phyloP scores from a whole-genome alignment of 2,888 invertebrate species.

The Dendrolimus pini region DNA sequence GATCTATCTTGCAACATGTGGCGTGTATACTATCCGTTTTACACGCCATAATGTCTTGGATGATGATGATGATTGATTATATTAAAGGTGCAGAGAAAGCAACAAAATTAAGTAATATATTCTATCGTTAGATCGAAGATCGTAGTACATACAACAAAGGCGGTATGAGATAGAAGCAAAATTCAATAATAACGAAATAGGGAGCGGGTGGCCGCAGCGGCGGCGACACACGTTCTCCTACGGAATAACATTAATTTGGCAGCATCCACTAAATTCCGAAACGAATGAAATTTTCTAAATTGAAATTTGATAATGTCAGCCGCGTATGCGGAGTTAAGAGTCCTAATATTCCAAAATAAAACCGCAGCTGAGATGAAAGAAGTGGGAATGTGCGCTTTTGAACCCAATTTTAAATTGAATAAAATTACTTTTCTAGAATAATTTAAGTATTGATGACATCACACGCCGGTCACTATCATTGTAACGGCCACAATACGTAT shows the following conservation, averaged over 20 bases:
- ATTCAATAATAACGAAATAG: slow-evolving; percentile 65
- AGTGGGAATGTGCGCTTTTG: no score
- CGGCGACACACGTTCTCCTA: slow-evolving; percentile 22
- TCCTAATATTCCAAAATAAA: no score
- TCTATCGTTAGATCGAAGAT: slow-evolving; percentile 31
- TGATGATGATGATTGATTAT: no score
- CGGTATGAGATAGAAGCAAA: slow-evolving; percentile 51
- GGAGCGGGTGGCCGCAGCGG: slow-evolving; percentile 16
- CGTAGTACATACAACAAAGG: slow-evolving; percentile 38
- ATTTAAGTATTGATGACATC: no score
- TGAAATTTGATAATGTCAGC: slow-evolving; percentile 71
- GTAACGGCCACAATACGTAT: no score
- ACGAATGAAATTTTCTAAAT: slow-evolving; percentile 60
- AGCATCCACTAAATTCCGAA: slow-evolving; percentile 65
- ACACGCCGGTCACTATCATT: no score
- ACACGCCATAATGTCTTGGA: no score
- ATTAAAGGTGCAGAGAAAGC: slow-evolving; percentile 8
- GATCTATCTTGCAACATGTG: no score
- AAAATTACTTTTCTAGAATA: no score
- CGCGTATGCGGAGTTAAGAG: slow-evolving; percentile 9
- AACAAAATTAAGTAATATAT: neutral
- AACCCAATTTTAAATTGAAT: no score
- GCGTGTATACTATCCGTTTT: no score
- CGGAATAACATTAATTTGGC: slow-evolving; percentile 74
- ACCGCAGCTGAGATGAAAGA: no score